Conservation (phyloP, 2,888 invertebrate genomes). For the Odontothrips loti region DNA sequence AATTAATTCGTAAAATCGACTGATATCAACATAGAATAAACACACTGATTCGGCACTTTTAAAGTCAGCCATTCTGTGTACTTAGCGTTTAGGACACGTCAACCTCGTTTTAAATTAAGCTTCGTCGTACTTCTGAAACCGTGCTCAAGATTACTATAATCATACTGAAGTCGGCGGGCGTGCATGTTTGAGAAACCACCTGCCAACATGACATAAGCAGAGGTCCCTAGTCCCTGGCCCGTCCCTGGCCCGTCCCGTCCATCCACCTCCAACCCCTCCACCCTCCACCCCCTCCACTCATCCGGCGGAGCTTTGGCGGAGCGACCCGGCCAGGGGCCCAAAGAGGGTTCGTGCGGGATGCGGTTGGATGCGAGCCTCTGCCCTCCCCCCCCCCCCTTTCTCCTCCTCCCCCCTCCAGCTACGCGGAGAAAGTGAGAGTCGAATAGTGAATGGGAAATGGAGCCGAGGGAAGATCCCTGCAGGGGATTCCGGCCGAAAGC, state of each 20-base stretch:
- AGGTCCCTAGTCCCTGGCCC: too few relatives aligned
- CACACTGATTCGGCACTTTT: background rate
- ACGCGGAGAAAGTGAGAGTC: background rate
- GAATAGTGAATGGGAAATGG: constrained; percentile 1
- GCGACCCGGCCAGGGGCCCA: too few relatives aligned
- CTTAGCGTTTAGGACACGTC: background rate
- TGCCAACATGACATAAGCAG: too few relatives aligned
- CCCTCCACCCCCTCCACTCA: too few relatives aligned
- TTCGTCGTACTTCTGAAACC: background rate
- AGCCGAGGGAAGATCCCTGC: background rate
- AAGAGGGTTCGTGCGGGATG: too few relatives aligned
- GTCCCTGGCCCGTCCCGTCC: too few relatives aligned
- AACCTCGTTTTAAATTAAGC: background rate
- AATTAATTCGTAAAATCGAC: background rate
- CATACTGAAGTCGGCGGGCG: too few relatives aligned
- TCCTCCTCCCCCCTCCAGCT: background rate
- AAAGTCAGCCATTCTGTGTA: background rate
- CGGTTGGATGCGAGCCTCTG: too few relatives aligned
- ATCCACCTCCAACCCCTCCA: too few relatives aligned
- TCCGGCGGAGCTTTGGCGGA: too few relatives aligned
- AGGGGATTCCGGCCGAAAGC: too few relatives aligned
- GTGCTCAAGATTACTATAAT: background rate
- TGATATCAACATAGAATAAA: constrained; percentile 6
- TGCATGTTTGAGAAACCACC: too few relatives aligned
- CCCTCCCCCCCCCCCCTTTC: background rate